These are phyloP conservation scores for Melanostoma mellinum DNA, from an alignment of 2,888 invertebrate species.

Conservation along the genomic window DNA sequence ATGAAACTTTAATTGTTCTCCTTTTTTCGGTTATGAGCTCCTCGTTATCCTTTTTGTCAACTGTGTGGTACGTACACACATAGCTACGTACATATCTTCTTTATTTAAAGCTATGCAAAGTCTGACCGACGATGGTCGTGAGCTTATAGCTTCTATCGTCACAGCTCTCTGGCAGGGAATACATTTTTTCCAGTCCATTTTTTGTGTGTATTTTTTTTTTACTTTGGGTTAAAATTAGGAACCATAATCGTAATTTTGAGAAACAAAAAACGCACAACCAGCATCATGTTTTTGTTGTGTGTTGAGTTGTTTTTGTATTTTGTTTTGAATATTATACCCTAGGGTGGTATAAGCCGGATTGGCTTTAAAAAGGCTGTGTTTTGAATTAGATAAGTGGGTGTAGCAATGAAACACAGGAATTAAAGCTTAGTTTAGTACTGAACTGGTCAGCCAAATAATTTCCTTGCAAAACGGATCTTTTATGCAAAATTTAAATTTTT, in stretches of 20 bases:
- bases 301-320: neutral
- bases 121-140: conserved; percentile 3
- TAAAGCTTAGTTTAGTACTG: neutral
- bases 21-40: conserved; percentile 32
- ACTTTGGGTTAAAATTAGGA: conserved; percentile 28
- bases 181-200: conserved; percentile 17
- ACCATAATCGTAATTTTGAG: conserved; percentile 45
- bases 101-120: conserved; percentile 4
- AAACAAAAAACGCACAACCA: conserved; percentile 41
- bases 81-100: neutral
- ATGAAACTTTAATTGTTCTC: conserved; percentile 65
- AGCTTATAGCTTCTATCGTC: conserved; percentile 3
- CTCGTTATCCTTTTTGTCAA: conserved; percentile 35
- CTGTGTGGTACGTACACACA: neutral
- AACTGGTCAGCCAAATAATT: neutral
- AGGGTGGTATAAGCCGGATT: conserved; percentile 41
- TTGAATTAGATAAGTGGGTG: conserved; percentile 56
- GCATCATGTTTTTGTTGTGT: conserved; percentile 20
- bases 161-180: conserved; percentile 7
- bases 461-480: too few species aligned
- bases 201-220: neutral
- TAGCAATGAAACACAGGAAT: conserved; percentile 4
- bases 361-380: conserved; percentile 49
- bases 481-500: too few species aligned
- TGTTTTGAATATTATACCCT: conserved; percentile 35